A percentile compares a stretch with the other conserved stretches of the same genome.
Conservation (phyloP, 2,113 vertebrate genomes). For the Corythoichthys haematopterus region DNA sequence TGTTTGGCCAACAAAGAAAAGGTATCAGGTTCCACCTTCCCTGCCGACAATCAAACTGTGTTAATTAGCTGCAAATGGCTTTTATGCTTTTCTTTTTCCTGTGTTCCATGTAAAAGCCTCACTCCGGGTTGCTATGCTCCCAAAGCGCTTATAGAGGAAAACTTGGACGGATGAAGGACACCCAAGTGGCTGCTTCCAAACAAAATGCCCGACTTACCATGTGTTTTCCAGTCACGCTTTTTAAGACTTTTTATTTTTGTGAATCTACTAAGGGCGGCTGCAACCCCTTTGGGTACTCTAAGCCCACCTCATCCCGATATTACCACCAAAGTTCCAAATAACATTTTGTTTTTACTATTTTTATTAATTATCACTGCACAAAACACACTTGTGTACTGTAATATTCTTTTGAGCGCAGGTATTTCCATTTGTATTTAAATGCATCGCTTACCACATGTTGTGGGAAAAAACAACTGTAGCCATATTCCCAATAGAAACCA, state of each 20-base stretch:
- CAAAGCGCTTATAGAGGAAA: conserved; percentile 27
- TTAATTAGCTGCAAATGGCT: conserved; percentile 53
- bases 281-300: too few relatives aligned
- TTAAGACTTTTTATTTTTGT: not conserved
- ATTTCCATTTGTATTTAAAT: too few relatives aligned
- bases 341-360: too few relatives aligned
- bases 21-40: not conserved
- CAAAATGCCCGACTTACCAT: not conserved
- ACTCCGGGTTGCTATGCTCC: conserved; percentile 39
- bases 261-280: not conserved
- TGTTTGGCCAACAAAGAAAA: not conserved
- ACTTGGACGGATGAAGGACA: not conserved
- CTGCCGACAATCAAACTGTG: not conserved
- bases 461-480: too few relatives aligned
- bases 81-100: conserved; percentile 38
- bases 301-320: too few relatives aligned
- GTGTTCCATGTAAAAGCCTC: conserved; percentile 48
- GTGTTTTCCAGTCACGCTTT: not conserved
- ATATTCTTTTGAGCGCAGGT: too few relatives aligned
- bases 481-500: too few relatives aligned
- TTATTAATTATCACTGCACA: too few relatives aligned
- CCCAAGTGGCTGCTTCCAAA: not conserved
- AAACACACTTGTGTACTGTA: too few relatives aligned
- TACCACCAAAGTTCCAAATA: too few relatives aligned
- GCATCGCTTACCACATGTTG: too few relatives aligned